These are phyloP conservation scores for Ramphastos sulfuratus DNA, from an alignment of 2,113 vertebrate species.

Conservation along the genomic window DNA sequence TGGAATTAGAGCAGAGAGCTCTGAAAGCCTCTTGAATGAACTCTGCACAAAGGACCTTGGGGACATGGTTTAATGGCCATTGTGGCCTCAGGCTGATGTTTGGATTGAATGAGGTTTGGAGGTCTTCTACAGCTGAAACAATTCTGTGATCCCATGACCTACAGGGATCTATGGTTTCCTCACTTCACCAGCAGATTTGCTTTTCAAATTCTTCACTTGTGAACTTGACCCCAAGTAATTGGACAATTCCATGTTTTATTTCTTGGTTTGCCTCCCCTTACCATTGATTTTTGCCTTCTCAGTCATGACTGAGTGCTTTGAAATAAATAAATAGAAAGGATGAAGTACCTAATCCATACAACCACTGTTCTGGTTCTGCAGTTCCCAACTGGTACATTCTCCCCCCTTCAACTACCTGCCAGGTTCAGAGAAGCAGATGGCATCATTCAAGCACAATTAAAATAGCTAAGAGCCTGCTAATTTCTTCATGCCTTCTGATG, in stretches of 20 bases:
- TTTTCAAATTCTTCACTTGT: neutral
- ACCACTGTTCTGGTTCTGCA: neutral
- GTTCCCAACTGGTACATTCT: constrained; percentile 1
- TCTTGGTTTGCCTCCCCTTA: neutral
- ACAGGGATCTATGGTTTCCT: neutral
- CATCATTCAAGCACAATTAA: constrained; percentile 52
- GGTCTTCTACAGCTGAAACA: no score
- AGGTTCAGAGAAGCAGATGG: constrained; percentile 48
- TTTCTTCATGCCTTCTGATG: neutral
- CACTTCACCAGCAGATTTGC: neutral
- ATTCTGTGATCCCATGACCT: no score
- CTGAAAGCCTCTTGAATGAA: neutral
- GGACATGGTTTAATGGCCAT: no score
- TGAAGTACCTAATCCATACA: neutral
- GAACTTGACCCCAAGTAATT: neutral
- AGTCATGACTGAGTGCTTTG: neutral
- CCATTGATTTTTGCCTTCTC: constrained; percentile 15
- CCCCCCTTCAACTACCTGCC: neutral
- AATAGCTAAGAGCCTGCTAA: constrained; percentile 36
- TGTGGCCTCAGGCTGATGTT: no score
- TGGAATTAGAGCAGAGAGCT: neutral
- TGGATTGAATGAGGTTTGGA: no score
- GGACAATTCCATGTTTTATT: neutral
- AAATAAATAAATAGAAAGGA: neutral
- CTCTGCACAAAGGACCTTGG: neutral